Evolutionary conservation across 2,888 invertebrate species (phyloP).

Genomic region (Meloe dianella): DNA sequence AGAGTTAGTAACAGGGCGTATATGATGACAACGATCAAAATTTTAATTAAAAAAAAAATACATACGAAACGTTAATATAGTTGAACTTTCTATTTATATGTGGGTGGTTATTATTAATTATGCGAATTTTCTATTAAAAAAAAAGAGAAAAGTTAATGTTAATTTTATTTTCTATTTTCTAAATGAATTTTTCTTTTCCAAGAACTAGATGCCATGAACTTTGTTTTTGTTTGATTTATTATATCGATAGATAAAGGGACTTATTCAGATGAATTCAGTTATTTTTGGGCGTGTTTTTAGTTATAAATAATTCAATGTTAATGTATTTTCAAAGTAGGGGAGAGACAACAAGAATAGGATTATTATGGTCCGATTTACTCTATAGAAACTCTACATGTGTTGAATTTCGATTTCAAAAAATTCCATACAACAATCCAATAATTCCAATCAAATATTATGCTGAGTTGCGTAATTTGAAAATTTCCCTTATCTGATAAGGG

Average conservation of each 20-base stretch:
- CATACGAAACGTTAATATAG: neutral
- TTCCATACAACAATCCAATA: neutral
- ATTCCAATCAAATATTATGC: neutral
- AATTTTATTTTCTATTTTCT: too few relatives aligned
- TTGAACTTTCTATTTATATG: neutral
- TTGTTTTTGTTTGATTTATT: too few relatives aligned
- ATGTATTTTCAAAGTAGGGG: slow-evolving; percentile 26
- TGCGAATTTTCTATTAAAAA: neutral
- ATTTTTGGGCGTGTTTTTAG: slow-evolving; percentile 15
- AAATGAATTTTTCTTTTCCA: neutral
- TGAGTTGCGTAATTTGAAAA: too few relatives aligned
- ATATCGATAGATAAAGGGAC: neutral
- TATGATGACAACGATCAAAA: neutral
- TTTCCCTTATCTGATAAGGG: too few relatives aligned
- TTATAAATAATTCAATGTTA: slow-evolving; percentile 24
- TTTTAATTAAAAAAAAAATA: neutral
- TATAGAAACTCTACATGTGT: neutral
- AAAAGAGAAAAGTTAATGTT: too few relatives aligned
- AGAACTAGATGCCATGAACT: too few relatives aligned
- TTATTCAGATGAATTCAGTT: slow-evolving; percentile 11
- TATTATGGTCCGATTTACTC: slow-evolving; percentile 16
- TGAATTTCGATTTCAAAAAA: neutral
- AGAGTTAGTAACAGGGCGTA: slow-evolving; percentile 42
- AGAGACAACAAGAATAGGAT: slow-evolving; percentile 22
- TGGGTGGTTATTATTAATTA: neutral